phyloP scores from a whole-genome alignment of 2,888 invertebrate species.

The Homarus gammarus region DNA sequence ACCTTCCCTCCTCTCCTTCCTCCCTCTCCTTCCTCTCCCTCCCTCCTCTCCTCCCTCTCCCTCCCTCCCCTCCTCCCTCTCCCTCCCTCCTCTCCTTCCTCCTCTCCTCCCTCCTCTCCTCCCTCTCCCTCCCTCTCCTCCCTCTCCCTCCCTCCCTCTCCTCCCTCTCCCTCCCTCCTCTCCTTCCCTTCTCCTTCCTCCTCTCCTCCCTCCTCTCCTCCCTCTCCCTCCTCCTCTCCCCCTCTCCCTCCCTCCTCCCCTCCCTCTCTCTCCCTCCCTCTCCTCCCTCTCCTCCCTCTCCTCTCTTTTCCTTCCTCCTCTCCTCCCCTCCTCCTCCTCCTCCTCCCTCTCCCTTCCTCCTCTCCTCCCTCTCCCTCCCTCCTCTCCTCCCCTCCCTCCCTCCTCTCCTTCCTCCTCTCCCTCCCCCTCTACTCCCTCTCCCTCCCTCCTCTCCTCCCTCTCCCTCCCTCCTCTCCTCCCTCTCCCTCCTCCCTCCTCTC shows the following conservation, averaged over 20 bases:
- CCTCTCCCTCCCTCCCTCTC: too few relatives aligned
- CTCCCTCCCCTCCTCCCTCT: neutral
- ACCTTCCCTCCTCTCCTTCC: too few relatives aligned
- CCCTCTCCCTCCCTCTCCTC: too few relatives aligned
- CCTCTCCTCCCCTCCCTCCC: too few relatives aligned
- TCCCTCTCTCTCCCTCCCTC: neutral
- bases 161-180: too few relatives aligned
- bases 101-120: conserved; percentile 3
- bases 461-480: neutral
- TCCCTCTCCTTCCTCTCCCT: neutral
- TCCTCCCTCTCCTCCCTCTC: neutral
- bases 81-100: neutral
- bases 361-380: neutral
- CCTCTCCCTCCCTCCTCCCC: neutral
- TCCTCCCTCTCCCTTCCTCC: neutral
- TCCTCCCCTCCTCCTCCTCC: neutral
- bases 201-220: too few relatives aligned
- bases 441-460: neutral
- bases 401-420: too few relatives aligned
- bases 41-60: too few relatives aligned
- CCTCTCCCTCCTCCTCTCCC: too few relatives aligned
- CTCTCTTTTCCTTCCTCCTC: neutral
- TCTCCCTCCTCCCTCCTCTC: neutral
- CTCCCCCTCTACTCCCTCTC: too few relatives aligned
- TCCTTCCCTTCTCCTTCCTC: too few relatives aligned